phyloP scores from a whole-genome alignment of 2,113 vertebrate genomes.

The Pyxicephalus adspersus region DNA sequence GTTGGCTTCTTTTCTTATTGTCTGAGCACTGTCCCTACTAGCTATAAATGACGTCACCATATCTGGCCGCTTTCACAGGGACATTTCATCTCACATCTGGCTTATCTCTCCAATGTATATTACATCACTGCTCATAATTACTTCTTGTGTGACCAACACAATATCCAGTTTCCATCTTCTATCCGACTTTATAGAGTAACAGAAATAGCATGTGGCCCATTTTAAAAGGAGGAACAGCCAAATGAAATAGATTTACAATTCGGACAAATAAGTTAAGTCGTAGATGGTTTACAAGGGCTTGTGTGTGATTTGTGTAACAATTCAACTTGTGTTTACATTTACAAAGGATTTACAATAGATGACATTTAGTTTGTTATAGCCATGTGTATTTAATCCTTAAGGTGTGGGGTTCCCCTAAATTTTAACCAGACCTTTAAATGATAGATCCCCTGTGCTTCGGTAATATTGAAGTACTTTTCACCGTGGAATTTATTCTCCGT shows the following conservation, averaged over 20 bases:
- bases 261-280: too few relatives aligned
- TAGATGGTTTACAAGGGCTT: too few relatives aligned
- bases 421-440: too few relatives aligned
- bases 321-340: too few relatives aligned
- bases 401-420: too few relatives aligned
- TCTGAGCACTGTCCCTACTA: not conserved
- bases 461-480: too few relatives aligned
- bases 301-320: too few relatives aligned
- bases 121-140: constrained; percentile 1
- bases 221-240: constrained; percentile 1
- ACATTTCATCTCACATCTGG: constrained; percentile 27
- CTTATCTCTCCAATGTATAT: constrained; percentile 1
- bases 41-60: not conserved
- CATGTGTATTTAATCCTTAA: too few relatives aligned
- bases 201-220: constrained; percentile 2
- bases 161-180: constrained; percentile 32
- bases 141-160: not conserved
- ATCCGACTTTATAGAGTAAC: constrained; percentile 21
- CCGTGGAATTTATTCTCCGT: too few relatives aligned
- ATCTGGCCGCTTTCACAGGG: not conserved
- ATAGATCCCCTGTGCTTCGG: too few relatives aligned
- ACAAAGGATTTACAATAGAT: too few relatives aligned
- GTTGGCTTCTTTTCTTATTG: not conserved
- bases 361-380: too few relatives aligned
- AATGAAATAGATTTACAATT: not conserved